These are phyloP conservation scores for Dinoponera quadriceps DNA, from an alignment of 1,140 invertebrate genomes.

Conservation along the genomic window DNA sequence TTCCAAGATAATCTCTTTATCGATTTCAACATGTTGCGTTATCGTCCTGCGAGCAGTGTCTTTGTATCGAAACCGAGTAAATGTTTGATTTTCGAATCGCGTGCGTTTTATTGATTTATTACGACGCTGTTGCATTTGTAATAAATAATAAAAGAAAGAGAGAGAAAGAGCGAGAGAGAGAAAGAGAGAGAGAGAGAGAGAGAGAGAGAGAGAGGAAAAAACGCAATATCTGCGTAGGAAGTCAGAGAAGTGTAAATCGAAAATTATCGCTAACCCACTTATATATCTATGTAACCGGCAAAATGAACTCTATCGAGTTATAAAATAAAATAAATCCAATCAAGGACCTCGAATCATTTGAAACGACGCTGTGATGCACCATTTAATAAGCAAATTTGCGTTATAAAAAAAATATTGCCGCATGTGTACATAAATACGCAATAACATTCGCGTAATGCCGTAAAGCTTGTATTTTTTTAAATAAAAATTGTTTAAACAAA, in stretches of 20 bases:
- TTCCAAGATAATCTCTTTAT: conserved; percentile 54
- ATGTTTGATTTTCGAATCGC: conserved; percentile 29
- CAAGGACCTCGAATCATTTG: neutral
- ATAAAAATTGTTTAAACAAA: neutral
- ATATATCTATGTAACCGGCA: neutral
- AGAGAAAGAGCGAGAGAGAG: neutral
- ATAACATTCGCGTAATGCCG: no score
- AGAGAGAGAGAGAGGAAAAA: neutral
- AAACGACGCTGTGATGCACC: neutral
- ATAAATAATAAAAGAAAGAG: neutral
- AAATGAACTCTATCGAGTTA: neutral
- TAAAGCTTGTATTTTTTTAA: neutral
- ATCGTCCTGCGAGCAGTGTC: conserved; percentile 11
- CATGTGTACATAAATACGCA: neutral
- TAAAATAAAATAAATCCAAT: neutral
- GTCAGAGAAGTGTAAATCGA: neutral
- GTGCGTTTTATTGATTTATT: conserved; percentile 4
- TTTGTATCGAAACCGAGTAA: neutral
- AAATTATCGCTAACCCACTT: neutral
- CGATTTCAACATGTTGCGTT: conserved; percentile 34
- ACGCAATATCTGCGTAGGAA: neutral
- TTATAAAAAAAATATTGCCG: conserved; percentile 16
- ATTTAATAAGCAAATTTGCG: neutral
- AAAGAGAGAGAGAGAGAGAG: neutral
- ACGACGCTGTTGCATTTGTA: neutral